phyloP scores from a whole-genome alignment of 2,888 invertebrate species.

The Syrphus vitripennis region DNA sequence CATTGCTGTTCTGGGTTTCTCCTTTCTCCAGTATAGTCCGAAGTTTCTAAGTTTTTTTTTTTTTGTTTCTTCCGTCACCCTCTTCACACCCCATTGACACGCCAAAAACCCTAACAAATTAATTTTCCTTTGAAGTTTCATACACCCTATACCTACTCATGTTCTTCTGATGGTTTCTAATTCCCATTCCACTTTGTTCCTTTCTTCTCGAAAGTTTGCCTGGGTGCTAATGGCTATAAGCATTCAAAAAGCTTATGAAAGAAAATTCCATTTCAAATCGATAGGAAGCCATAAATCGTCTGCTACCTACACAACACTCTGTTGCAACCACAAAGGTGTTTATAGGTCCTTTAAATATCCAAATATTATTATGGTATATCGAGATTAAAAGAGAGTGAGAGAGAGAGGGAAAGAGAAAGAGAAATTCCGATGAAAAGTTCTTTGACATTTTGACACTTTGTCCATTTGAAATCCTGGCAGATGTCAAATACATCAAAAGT shows the following conservation, averaged over 20 bases:
- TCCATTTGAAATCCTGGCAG: slow-evolving; percentile 39
- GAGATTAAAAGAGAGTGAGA: not conserved
- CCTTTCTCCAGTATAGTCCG: no score
- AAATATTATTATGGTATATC: not conserved
- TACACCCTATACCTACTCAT: not conserved
- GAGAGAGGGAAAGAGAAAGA: not conserved
- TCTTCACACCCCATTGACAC: slow-evolving; percentile 69
- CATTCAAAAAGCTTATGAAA: slow-evolving; percentile 50
- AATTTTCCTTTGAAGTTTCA: slow-evolving; percentile 67
- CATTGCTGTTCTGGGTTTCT: slow-evolving; percentile 44
- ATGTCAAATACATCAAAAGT: slow-evolving; percentile 59
- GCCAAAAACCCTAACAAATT: slow-evolving; percentile 69
- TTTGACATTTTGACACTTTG: slow-evolving; percentile 58
- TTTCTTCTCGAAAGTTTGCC: slow-evolving; percentile 33
- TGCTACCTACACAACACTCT: not conserved
- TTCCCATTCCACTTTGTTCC: no score
- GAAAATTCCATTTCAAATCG: slow-evolving; percentile 19
- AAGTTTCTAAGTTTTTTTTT: slow-evolving; percentile 56
- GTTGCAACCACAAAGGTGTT: slow-evolving; percentile 24
- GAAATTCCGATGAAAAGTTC: slow-evolving; percentile 37
- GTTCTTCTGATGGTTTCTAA: not conserved
- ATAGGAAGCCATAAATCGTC: slow-evolving; percentile 55
- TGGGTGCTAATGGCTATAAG: slow-evolving; percentile 58
- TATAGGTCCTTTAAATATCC: not conserved
- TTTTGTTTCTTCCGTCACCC: not conserved